Evolutionary conservation across 2,888 invertebrate genomes (phyloP).

Genomic region (Hirudinaria manillensis): DNA sequence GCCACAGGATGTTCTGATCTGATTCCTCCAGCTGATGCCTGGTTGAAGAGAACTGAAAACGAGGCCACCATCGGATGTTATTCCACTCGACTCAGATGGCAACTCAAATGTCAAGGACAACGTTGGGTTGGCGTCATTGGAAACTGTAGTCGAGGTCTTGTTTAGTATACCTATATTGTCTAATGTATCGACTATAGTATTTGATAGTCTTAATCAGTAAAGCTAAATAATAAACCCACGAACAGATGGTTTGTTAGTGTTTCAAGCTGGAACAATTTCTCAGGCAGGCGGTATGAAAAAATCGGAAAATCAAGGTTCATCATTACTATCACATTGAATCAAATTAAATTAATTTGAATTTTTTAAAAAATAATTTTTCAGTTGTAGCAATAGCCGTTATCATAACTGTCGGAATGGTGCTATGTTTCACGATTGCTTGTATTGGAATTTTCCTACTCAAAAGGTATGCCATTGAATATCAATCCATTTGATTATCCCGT

Average conservation of each 20-base stretch:
- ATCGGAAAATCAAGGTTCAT: constrained; percentile 1
- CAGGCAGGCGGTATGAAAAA: not conserved
- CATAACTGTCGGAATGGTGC: constrained; percentile 9
- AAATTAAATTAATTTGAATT: not conserved
- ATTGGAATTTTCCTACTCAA: constrained; percentile 13
- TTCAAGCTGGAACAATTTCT: not conserved
- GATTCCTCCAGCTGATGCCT: constrained; percentile 28
- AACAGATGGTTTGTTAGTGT: not conserved
- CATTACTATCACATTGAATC: not conserved
- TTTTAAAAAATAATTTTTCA: not conserved
- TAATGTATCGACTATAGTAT: not conserved
- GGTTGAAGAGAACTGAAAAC: constrained; percentile 26
- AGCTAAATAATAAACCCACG: too few relatives aligned
- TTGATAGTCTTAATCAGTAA: not conserved
- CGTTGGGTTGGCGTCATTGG: constrained; percentile 28
- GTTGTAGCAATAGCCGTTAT: constrained; percentile 18
- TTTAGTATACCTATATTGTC: not conserved
- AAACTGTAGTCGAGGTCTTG: constrained; percentile 23
- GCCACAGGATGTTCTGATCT: constrained; percentile 26
- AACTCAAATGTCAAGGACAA: constrained; percentile 33
- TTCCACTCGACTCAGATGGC: constrained; percentile 25
- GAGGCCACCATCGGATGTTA: constrained; percentile 24
- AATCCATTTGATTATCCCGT: not conserved
- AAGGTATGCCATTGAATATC: not conserved
- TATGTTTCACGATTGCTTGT: constrained; percentile 21